These are phyloP conservation scores for Ormyrus thymus DNA, from an alignment of 2,888 invertebrate genomes.

Conservation along the genomic window DNA sequence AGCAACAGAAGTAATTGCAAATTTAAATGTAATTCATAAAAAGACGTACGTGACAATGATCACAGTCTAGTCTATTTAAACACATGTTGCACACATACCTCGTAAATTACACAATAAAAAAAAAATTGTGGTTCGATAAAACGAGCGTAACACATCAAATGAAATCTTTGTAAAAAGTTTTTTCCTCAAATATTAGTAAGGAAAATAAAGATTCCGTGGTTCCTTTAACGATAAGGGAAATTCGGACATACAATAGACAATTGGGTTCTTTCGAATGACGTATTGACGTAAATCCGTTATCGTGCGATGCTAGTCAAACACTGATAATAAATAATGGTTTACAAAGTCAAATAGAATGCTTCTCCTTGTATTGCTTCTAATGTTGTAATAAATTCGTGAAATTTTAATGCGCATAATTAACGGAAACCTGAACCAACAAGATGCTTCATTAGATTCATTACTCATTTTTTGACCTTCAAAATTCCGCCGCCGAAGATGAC, in stretches of 20 bases:
- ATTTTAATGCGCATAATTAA: neutral
- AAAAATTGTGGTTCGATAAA: neutral
- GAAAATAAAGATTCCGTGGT: constrained; percentile 13
- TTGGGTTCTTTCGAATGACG: neutral
- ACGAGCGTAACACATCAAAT: neutral
- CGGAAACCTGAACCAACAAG: too few species aligned
- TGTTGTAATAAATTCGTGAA: neutral
- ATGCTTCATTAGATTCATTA: too few species aligned
- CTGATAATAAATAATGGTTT: constrained; percentile 1
- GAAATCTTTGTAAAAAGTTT: neutral
- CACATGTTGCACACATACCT: neutral
- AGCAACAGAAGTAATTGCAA: too few species aligned
- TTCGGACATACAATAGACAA: constrained; percentile 26
- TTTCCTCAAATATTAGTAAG: neutral
- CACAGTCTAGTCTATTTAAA: too few species aligned
- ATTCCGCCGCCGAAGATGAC: too few species aligned
- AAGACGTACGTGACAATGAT: too few species aligned
- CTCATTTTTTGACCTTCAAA: too few species aligned
- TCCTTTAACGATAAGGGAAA: constrained; percentile 29
- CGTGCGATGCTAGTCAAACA: constrained; percentile 31
- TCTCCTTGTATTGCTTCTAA: too few species aligned
- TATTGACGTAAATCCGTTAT: constrained; percentile 43
- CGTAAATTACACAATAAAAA: neutral
- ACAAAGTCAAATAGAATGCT: too few species aligned
- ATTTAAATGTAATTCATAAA: too few species aligned